A percentile compares a stretch with the other conserved stretches of the same genome.
These are phyloP conservation scores for Hypena proboscidalis DNA, from an alignment of 2,888 invertebrate genomes.

Conservation along the genomic window DNA sequence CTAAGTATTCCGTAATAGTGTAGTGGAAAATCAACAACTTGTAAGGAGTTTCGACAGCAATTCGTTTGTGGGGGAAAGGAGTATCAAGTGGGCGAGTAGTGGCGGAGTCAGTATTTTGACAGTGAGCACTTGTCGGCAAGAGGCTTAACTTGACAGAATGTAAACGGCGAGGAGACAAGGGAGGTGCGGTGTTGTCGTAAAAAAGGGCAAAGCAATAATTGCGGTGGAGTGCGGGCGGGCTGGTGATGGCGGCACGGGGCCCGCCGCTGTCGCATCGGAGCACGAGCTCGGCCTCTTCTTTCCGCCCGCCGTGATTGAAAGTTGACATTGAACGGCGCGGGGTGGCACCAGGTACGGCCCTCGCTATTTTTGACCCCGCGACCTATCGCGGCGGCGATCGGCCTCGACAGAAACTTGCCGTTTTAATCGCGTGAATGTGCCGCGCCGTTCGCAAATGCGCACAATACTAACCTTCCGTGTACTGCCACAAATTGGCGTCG, in stretches of 20 bases:
- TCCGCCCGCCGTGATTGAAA: slow-evolving; percentile 80
- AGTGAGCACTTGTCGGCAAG: slow-evolving; percentile 56
- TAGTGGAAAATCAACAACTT: not conserved
- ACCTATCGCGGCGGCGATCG: slow-evolving; percentile 82
- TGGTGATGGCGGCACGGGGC: too few species aligned
- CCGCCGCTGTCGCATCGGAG: slow-evolving; percentile 60
- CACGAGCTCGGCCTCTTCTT: slow-evolving; percentile 74
- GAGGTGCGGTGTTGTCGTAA: slow-evolving; percentile 59
- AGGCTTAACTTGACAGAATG: slow-evolving; percentile 70
- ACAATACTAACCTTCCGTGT: slow-evolving; percentile 64
- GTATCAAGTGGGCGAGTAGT: slow-evolving; percentile 45
- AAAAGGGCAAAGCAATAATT: slow-evolving; percentile 72
- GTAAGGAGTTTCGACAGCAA: not conserved
- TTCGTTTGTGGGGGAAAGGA: slow-evolving; percentile 36
- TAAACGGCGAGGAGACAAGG: slow-evolving; percentile 65
- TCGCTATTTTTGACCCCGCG: slow-evolving; percentile 81
- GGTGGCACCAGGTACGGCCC: slow-evolving; percentile 83
- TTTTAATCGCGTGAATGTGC: slow-evolving; percentile 78
- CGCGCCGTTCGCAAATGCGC: slow-evolving; percentile 74
- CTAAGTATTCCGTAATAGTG: not conserved
- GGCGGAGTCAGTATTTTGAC: slow-evolving; percentile 55
- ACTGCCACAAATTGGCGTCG: slow-evolving; percentile 62
- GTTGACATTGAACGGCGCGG: slow-evolving; percentile 80
- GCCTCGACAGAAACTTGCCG: slow-evolving; percentile 77
- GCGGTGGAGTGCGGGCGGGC: slow-evolving; percentile 56